These are phyloP conservation scores for Periophthalmus magnuspinnatus DNA, from an alignment of 2,797 vertebrate genomes.

Conservation along the genomic window DNA sequence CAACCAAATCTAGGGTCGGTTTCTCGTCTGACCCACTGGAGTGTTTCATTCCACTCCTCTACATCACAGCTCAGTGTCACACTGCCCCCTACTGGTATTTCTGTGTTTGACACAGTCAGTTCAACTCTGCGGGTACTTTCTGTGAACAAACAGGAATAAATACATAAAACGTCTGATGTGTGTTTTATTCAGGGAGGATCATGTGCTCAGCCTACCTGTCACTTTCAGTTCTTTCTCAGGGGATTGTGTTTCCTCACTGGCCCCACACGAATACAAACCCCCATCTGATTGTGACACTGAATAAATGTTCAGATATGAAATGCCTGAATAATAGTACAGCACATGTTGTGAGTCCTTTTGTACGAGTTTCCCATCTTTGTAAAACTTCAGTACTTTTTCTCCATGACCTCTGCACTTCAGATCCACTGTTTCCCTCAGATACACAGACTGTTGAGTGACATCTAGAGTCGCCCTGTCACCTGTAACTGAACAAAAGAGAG, in stretches of 20 bases:
- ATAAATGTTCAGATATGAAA: background rate
- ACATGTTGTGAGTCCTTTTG: background rate
- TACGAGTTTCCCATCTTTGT: background rate
- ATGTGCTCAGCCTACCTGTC: background rate
- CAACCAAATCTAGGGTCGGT: background rate
- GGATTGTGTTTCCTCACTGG: background rate
- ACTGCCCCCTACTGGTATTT: background rate
- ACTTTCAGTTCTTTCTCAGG: background rate
- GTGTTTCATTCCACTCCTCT: background rate
- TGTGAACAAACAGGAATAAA: background rate
- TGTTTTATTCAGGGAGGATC: too few species aligned
- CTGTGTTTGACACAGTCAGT: background rate
- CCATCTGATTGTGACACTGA: conserved; percentile 3
- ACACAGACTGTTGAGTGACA: background rate
- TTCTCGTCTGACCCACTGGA: background rate
- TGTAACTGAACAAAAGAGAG: background rate
- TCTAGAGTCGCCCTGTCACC: background rate
- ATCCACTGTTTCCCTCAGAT: conserved; percentile 22
- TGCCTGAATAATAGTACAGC: background rate
- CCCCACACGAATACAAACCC: background rate
- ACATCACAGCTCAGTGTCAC: background rate
- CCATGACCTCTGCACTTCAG: conserved; percentile 4
- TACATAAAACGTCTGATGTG: too few species aligned
- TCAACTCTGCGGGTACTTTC: background rate
- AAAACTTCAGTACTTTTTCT: background rate